phyloP scores from a whole-genome alignment of 2,113 vertebrate species.

The Hydrolagus affinis region DNA sequence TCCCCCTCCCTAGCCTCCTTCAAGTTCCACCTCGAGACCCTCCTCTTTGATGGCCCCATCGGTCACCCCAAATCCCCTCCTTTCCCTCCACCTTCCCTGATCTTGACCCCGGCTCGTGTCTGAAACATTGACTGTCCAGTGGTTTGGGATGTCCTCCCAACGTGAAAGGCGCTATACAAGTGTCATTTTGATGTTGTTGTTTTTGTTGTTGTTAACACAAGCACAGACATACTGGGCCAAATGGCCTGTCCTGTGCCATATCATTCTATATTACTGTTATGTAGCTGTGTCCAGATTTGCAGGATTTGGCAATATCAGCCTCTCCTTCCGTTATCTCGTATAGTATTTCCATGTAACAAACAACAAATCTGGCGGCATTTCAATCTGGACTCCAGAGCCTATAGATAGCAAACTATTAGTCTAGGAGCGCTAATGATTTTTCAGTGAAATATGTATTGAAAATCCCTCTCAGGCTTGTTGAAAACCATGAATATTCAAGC shows the following conservation, averaged over 20 bases:
- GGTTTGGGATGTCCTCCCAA: no score
- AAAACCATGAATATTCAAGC: background rate
- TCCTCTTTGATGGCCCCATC: no score
- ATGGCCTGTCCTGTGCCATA: background rate
- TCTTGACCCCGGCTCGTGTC: no score
- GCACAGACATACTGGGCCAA: no score
- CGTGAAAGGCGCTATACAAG: no score
- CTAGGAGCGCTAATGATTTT: background rate
- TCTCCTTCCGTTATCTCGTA: background rate
- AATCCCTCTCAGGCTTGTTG: background rate
- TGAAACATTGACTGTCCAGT: no score
- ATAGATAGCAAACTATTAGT: background rate
- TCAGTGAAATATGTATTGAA: background rate
- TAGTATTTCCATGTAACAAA: background rate
- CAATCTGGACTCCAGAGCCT: background rate
- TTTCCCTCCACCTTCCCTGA: no score
- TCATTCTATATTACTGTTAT: background rate
- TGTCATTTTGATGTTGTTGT: no score
- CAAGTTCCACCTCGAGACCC: no score
- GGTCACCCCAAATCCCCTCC: no score
- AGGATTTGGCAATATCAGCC: background rate
- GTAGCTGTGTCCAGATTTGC: background rate
- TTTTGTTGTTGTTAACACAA: no score
- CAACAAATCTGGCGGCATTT: background rate
- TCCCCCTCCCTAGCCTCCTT: no score